Conservation (phyloP, 1,140 invertebrate genomes). For the Dreissena polymorpha region DNA sequence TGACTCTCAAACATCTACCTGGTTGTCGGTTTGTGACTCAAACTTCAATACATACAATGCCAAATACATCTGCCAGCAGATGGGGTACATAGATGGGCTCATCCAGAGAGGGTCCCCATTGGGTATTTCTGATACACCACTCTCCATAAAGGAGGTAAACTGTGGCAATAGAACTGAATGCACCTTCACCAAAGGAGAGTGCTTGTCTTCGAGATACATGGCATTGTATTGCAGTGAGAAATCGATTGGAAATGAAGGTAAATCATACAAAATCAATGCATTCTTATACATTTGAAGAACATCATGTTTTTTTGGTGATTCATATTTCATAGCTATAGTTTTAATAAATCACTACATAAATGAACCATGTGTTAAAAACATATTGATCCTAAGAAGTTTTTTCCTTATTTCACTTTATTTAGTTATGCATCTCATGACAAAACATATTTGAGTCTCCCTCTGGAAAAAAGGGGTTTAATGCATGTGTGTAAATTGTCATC, state of each 20-base stretch:
- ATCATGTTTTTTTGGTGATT: no score
- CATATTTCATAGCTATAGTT: no score
- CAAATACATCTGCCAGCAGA: slow-evolving; percentile 56
- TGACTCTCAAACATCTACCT: slow-evolving; percentile 39
- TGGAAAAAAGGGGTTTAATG: no score
- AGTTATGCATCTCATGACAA: no score
- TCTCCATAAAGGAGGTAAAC: slow-evolving; percentile 9
- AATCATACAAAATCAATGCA: background rate
- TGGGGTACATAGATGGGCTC: slow-evolving; percentile 58
- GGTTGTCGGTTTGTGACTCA: slow-evolving; percentile 58
- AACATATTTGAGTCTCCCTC: no score
- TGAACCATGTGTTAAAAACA: no score
- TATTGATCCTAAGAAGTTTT: no score
- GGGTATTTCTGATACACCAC: background rate
- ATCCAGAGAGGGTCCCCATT: slow-evolving; percentile 33
- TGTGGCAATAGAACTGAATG: slow-evolving; percentile 24
- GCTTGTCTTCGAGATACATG: slow-evolving; percentile 17
- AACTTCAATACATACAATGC: slow-evolving; percentile 44
- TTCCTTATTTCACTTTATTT: no score
- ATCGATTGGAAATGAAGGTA: slow-evolving; percentile 31
- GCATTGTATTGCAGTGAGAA: slow-evolving; percentile 36
- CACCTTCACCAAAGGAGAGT: slow-evolving; percentile 34
- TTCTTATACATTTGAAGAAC: no score
- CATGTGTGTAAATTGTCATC: no score
- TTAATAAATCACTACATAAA: no score